Evolutionary conservation across 1,140 invertebrate species (phyloP).

Genomic region (Oedothorax gibbosus): DNA sequence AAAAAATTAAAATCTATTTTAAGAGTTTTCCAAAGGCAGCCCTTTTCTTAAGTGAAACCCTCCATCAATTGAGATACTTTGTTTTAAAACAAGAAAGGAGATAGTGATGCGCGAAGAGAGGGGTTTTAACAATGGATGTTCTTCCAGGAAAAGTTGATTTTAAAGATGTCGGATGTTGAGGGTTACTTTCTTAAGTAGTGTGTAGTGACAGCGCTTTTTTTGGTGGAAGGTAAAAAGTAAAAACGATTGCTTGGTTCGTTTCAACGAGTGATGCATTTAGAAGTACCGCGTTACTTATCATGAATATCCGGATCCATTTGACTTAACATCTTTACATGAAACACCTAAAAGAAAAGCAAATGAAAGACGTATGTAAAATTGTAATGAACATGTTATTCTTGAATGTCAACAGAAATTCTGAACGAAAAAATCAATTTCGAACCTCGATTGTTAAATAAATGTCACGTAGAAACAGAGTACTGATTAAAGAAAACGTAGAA

Average conservation of each 20-base stretch:
- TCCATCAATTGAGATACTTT: constrained; percentile 39
- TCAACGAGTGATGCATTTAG: neutral
- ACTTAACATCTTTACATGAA: no score
- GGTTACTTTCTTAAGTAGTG: constrained; percentile 22
- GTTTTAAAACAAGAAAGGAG: constrained; percentile 9
- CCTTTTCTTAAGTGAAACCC: neutral
- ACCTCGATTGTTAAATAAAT: no score
- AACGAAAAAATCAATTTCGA: no score
- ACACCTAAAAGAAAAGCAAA: no score
- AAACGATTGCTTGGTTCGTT: neutral
- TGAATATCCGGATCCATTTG: no score
- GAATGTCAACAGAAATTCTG: no score
- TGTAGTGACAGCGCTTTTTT: constrained; percentile 1
- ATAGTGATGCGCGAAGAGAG: neutral
- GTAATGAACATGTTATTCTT: no score
- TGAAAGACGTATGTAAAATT: no score
- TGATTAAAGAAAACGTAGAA: no score
- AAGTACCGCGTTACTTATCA: neutral
- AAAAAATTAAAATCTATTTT: constrained; percentile 22
- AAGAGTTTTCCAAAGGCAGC: constrained; percentile 17
- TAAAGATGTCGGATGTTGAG: constrained; percentile 29
- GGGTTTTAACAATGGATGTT: neutral
- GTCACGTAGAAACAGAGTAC: no score
- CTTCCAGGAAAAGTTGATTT: constrained; percentile 32
- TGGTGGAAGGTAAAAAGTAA: neutral